phyloP scores from a whole-genome alignment of 2,113 vertebrate species.

The Cyprinodon tularosa region DNA sequence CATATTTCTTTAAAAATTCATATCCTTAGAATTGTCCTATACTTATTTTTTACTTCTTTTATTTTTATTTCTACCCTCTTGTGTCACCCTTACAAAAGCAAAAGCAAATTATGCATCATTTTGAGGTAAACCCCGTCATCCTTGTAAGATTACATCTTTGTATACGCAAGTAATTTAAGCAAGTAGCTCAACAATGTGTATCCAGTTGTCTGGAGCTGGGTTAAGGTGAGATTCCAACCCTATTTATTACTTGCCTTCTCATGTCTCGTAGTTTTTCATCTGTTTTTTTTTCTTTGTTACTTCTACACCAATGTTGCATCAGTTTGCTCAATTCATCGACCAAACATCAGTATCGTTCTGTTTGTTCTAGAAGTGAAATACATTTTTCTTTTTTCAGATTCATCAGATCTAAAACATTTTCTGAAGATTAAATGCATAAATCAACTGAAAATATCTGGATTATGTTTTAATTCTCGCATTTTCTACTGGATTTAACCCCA shows the following conservation, averaged over 20 bases:
- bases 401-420: too few relatives aligned
- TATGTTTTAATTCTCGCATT: not conserved
- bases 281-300: not conserved
- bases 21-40: too few relatives aligned
- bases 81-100: not conserved
- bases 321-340: too few relatives aligned
- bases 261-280: not conserved
- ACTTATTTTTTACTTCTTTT: not conserved
- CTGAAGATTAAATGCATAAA: too few relatives aligned
- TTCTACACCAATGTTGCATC: too few relatives aligned
- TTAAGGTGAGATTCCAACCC: not conserved
- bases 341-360: not conserved
- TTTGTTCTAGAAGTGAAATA: not conserved
- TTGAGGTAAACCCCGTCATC: conserved; percentile 39
- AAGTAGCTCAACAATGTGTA: conserved; percentile 3
- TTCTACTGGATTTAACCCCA: not conserved
- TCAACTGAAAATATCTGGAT: too few relatives aligned
- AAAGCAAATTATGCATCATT: conserved; percentile 13
- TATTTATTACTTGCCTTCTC: not conserved
- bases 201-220: not conserved
- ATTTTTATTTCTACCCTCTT: not conserved
- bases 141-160: conserved; percentile 23
- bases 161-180: conserved; percentile 24
- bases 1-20: too few relatives aligned
- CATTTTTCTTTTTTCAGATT: too few relatives aligned